These are phyloP conservation scores for Petrolisthes manimaculis DNA, from an alignment of 2,888 invertebrate genomes.

Conservation along the genomic window DNA sequence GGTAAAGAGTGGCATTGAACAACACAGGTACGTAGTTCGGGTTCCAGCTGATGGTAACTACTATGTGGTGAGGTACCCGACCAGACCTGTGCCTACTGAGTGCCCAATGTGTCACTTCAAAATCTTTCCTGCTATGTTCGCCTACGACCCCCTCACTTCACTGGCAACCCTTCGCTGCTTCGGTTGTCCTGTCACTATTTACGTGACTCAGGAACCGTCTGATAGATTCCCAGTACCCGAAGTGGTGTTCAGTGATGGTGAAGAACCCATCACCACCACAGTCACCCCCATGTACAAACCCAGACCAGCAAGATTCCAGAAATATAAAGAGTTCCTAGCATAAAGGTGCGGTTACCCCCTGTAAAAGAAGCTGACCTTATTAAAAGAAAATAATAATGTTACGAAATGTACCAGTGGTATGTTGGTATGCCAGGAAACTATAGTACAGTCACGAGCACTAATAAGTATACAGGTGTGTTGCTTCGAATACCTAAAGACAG, in stretches of 20 bases:
- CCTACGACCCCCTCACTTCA: conserved; percentile 1
- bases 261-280: neutral
- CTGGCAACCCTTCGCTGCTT: conserved; percentile 4
- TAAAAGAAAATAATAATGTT: no score
- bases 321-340: no score
- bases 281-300: neutral
- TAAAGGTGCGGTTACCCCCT: no score
- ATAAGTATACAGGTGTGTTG: no score
- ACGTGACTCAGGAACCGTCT: conserved; percentile 7
- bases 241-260: neutral
- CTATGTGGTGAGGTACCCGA: conserved; percentile 17
- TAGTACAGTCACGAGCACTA: no score
- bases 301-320: neutral
- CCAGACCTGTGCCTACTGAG: neutral
- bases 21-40: neutral
- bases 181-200: conserved; percentile 23
- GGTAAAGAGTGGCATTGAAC: neutral
- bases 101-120: conserved; percentile 30
- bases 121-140: conserved; percentile 28
- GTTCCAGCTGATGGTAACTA: conserved; percentile 26
- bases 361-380: no score
- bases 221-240: neutral
- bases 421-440: no score
- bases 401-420: no score
- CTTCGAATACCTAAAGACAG: no score